A percentile compares a stretch with the other conserved stretches of the same genome.
Evolutionary conservation across 1,140 invertebrate genomes (phyloP).

Genomic region (Trialeurodes vaporariorum): DNA sequence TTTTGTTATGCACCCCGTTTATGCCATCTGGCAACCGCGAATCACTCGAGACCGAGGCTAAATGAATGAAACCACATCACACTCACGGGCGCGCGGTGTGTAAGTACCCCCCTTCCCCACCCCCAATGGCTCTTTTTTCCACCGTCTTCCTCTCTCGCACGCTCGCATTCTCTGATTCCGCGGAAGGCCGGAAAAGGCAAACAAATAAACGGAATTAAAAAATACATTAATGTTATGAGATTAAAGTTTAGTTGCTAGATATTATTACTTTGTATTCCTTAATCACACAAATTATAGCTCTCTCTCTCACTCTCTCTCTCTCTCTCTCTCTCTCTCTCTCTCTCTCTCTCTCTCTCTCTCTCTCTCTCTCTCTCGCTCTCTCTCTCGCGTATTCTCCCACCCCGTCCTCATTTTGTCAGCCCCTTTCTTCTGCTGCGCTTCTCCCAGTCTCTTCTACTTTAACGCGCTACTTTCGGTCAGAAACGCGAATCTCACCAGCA

Average conservation of each 20-base stretch:
- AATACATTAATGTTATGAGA: conserved; percentile 14
- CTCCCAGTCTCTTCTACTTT: too few relatives aligned
- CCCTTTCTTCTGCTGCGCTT: too few relatives aligned
- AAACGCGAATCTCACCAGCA: too few relatives aligned
- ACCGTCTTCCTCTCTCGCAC: background rate
- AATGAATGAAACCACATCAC: background rate
- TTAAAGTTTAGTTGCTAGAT: background rate
- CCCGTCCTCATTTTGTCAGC: too few relatives aligned
- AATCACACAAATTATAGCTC: background rate
- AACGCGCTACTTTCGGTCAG: too few relatives aligned
- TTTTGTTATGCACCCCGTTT: too few relatives aligned
- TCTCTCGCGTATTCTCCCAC: too few relatives aligned
- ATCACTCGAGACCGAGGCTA: too few relatives aligned
- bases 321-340: too few relatives aligned
- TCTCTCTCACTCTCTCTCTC: background rate
- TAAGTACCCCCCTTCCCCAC: background rate
- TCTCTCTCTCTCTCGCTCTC: too few relatives aligned
- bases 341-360: too few relatives aligned
- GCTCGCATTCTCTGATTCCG: background rate
- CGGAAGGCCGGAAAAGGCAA: conserved; percentile 4
- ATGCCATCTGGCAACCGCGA: too few relatives aligned
- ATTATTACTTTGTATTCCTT: background rate
- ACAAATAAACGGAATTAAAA: conserved; percentile 12
- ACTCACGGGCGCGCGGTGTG: background rate
- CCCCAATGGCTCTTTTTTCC: background rate